These are phyloP conservation scores for Varanus salvator DNA, from an alignment of 2,113 vertebrate species.

Conservation along the genomic window DNA sequence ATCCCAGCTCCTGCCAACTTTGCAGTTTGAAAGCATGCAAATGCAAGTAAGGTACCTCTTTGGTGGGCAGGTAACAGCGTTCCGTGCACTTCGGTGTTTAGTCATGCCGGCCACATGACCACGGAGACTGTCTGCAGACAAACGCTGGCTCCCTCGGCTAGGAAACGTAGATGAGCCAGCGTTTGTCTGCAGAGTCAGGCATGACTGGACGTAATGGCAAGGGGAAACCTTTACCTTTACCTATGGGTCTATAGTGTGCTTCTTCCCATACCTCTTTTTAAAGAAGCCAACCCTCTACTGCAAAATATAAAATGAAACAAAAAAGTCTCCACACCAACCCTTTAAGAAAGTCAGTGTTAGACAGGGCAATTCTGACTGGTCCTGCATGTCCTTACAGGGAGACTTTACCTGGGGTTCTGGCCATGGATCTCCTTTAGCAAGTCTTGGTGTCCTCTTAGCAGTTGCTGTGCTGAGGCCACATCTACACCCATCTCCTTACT, in stretches of 20 bases:
- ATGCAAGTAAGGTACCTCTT: no score
- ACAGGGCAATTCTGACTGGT: background rate
- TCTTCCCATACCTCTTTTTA: background rate
- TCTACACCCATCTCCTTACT: conserved; percentile 78
- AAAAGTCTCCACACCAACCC: background rate
- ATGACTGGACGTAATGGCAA: no score
- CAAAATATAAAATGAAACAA: background rate
- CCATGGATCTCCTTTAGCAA: conserved; percentile 81
- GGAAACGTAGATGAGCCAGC: no score
- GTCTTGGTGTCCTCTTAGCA: conserved; percentile 81
- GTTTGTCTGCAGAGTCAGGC: no score
- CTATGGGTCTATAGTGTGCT: background rate
- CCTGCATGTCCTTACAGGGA: background rate
- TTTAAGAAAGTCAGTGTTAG: background rate
- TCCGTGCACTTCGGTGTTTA: no score
- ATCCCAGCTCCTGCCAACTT: no score
- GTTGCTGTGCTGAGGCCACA: conserved; percentile 76
- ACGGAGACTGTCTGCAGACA: no score
- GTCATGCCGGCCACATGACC: no score
- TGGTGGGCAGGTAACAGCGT: no score
- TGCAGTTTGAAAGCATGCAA: no score
- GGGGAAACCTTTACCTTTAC: no score
- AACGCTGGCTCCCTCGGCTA: no score
- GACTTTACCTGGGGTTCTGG: conserved; percentile 80
- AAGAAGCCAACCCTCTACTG: background rate